Base-by-base conservation (phyloP, 2,113 vertebrate species). In the Noctilio leporinus region DNA sequence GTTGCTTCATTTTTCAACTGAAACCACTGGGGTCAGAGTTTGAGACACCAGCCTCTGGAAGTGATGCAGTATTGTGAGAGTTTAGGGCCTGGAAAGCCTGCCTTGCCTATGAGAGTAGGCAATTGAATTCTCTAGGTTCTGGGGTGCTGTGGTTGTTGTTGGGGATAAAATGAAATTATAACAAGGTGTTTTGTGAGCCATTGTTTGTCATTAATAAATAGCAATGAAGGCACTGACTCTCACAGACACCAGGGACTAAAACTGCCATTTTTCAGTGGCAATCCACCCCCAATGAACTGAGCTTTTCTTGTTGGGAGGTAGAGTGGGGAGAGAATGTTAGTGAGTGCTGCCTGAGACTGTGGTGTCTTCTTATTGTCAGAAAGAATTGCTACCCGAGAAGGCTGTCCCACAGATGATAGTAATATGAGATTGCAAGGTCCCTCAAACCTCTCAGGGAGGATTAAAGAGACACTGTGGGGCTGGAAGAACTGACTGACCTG, bases 401-500 rank as follows among this genome's bases (percentile, higher is more conserved):
- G 45, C 45, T 80, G 20, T 75, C 49, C 38, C 69, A 81, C 49
- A 91, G 84, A 96, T 72, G 90, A 93, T 26, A 86, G 19, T 91
- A 93, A 82, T 95, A 62, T 97, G 92, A 94, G 76, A 93, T 93
- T 86, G 86, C 38, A 67, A 93, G 89, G 69, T 82, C 92, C 70
- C 30, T 96, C 49, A 91, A 84, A 69, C 83, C 70, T 96, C 78
- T 43, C n/a, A 7, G 0, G 40, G 30, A 86, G 78, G 49, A 89
- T 94, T 91, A 89, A 86, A 96, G 72, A 92, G n/a, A 72, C 59
- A 65, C 38, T 51, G 51, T 91, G 78, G 80, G 78, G 64, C 4
- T 2, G 70, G 86, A 93, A 91, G 89, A 82, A 84, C 65, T 59
- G 69, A 8, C 78, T 88, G 82, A 80, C 55, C 65, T 83, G 16